Base-by-base conservation (phyloP, 2,888 invertebrate species). In the Eupithecia inturbata region DNA sequence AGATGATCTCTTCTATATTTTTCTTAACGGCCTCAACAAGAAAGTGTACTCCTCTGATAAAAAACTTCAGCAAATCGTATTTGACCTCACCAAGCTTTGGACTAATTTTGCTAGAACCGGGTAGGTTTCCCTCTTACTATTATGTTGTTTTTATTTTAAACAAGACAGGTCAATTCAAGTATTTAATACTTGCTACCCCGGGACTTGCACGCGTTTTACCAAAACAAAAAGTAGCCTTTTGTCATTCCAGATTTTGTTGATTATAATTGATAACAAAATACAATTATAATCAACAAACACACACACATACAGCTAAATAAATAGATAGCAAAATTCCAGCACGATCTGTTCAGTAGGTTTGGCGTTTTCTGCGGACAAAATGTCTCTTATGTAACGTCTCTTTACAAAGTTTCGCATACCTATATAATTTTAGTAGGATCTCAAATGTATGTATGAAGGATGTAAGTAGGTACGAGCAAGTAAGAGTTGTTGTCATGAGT, bases 1-100 rank as follows among this genome's bases (percentile, higher is more conserved):
- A 0, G 95, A 95, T 74, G 95, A 95, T 2, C 28, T 95, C 14
- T 90, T 89, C 60, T 95, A 95, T 79, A 67, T 92, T 7, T 95
- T 95, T 72, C 91, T 89, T 67, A 88, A 87, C 49, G 85, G 86
- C 14, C 74, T 82, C 4, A 91, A 89, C 66, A 88, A 87, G 69
- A 87, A 91, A 64, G 82, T 83, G n/a, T 41, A 66, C 33, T 60
- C n/a, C 7, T 64, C 68, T 79, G 81, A 87, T 26, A 85, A 88
- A 2, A 79, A 85, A 4, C 72, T 87, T 10, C 88, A 87, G 73
- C 86, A 85, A 39, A 88, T 93, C 77, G 85, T 88, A 0, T 85
- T 85, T 53, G 81, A 88, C 53, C 78, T 95, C 45, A 92, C 93
- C 0, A 92, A 91, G 74, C 72, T 95, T 53, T 95, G 95, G 92